Percentiles rank a stretch among this genome's conserved stretches.
phyloP scores from a whole-genome alignment of 2,888 invertebrate species.

The Eubasilissa splendida region DNA sequence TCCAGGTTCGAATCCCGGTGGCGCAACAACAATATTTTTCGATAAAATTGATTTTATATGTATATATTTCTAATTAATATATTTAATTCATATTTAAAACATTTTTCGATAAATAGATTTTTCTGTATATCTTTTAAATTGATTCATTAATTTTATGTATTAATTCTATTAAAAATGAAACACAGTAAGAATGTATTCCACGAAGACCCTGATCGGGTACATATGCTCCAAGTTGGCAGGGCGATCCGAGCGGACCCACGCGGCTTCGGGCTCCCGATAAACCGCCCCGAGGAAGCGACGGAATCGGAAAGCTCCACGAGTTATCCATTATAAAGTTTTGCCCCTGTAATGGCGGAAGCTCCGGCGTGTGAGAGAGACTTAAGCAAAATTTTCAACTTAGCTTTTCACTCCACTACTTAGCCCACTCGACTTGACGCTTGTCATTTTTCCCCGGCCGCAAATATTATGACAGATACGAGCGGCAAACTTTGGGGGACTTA shows the following conservation, averaged over 20 bases:
- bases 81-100: no score
- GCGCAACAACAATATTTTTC: no score
- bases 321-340: slow-evolving; percentile 57
- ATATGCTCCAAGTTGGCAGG: slow-evolving; percentile 29
- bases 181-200: neutral
- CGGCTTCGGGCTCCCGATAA: slow-evolving; percentile 31
- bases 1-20: no score
- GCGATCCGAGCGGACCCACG: slow-evolving; percentile 15
- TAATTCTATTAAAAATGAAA: no score
- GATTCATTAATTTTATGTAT: no score
- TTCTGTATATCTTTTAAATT: no score
- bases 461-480: slow-evolving; percentile 40
- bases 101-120: no score
- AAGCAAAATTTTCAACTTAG: slow-evolving; percentile 52
- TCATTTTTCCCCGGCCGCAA: slow-evolving; percentile 44
- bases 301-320: slow-evolving; percentile 51
- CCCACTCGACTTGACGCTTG: slow-evolving; percentile 39
- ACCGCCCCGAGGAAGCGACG: slow-evolving; percentile 41
- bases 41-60: no score
- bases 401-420: slow-evolving; percentile 40
- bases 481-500: slow-evolving; percentile 20
- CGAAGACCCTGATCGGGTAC: neutral
- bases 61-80: no score
- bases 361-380: slow-evolving; percentile 45
- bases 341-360: slow-evolving; percentile 51